Evolutionary conservation across 2,888 invertebrate species (phyloP).

Genomic region (Dyspetes luteomarginatus): DNA sequence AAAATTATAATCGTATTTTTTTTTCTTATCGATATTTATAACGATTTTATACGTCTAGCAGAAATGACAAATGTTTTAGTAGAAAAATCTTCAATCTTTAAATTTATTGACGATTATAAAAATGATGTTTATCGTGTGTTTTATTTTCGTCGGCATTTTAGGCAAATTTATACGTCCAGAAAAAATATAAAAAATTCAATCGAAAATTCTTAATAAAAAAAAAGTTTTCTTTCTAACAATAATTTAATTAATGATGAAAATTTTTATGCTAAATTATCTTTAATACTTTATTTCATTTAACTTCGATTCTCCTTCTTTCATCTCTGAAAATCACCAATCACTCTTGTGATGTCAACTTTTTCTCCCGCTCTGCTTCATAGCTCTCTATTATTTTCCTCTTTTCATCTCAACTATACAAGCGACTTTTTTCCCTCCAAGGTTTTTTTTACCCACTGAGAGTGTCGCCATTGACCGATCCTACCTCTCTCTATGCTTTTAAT

Average conservation of each 20-base stretch:
- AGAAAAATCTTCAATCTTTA: too few relatives aligned
- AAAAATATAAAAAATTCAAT: neutral
- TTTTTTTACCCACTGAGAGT: neutral
- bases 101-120: too few relatives aligned
- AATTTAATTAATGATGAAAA: neutral
- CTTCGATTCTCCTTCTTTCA: neutral
- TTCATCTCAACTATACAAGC: neutral
- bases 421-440: neutral
- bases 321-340: neutral
- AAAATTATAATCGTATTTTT: too few relatives aligned
- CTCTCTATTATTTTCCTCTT: neutral
- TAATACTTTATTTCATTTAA: neutral
- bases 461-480: neutral
- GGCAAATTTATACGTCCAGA: neutral
- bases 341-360: neutral
- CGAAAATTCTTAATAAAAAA: neutral
- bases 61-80: too few relatives aligned
- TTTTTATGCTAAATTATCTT: neutral
- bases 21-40: too few relatives aligned
- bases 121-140: too few relatives aligned
- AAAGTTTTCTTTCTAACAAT: neutral
- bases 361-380: neutral
- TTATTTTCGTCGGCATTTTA: too few relatives aligned
- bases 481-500: neutral
- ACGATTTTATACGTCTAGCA: too few relatives aligned